Evolutionary conservation across 2,113 vertebrate species (phyloP).

Genomic region (Poecile atricapillus): DNA sequence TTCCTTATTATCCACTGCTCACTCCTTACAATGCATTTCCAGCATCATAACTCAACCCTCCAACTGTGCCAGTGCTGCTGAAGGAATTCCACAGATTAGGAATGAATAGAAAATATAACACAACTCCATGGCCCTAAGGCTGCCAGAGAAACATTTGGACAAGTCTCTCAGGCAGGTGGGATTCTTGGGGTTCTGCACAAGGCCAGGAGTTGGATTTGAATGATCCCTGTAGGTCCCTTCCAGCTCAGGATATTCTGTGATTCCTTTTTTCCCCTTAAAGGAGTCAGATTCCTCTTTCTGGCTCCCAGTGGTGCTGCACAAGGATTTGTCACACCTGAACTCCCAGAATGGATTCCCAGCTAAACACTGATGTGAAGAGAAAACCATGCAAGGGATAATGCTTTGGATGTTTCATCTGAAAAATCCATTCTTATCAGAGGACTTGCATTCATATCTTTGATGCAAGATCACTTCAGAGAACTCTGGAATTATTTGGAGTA

Average conservation of each 20-base stretch:
- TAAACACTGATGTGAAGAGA: background rate
- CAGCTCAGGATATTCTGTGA: background rate
- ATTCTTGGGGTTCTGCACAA: background rate
- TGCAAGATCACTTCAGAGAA: background rate
- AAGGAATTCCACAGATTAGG: background rate
- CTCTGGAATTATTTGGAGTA: background rate
- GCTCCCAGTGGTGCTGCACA: background rate
- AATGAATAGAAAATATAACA: background rate
- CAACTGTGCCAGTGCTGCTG: background rate
- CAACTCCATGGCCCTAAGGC: background rate
- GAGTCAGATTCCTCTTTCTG: background rate
- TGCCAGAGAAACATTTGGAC: background rate
- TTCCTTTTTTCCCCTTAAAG: accelerated
- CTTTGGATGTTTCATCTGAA: background rate
- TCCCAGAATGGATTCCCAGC: background rate
- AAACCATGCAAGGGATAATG: background rate
- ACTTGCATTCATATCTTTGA: background rate
- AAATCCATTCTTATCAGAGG: background rate
- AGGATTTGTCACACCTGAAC: background rate
- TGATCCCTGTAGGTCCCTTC: background rate
- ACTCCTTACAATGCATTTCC: background rate
- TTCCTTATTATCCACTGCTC: background rate
- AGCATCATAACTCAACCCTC: background rate
- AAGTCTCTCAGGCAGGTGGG: background rate
- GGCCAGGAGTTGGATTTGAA: background rate